Evolutionary conservation across 2,888 invertebrate genomes (phyloP).

Genomic region (Hemithea aestivaria): DNA sequence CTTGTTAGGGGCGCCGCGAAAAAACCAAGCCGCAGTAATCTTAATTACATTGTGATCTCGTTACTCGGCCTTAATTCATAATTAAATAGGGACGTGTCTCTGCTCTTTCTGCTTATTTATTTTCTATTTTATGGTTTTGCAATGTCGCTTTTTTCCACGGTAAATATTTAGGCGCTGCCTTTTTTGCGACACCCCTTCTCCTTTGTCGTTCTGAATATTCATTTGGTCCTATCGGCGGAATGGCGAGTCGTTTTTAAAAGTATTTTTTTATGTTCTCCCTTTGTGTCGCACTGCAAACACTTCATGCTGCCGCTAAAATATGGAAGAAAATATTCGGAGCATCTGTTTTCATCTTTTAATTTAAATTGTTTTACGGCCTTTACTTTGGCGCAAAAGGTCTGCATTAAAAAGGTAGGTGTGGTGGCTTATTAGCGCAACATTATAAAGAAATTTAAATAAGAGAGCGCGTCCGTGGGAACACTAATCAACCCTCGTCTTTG

Average conservation of each 20-base stretch:
- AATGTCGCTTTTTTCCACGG: constrained; percentile 58
- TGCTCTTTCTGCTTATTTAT: constrained; percentile 62
- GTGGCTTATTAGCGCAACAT: constrained; percentile 21
- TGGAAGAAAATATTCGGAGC: constrained; percentile 40
- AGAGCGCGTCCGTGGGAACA: constrained; percentile 49
- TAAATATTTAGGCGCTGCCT: constrained; percentile 56
- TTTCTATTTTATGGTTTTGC: constrained; percentile 70
- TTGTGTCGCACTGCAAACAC: constrained; percentile 45
- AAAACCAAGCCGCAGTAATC: constrained; percentile 73
- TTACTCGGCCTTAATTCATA: constrained; percentile 76
- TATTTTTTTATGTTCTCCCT: constrained; percentile 57
- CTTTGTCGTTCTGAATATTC: constrained; percentile 71
- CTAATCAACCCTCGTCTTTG: constrained; percentile 70
- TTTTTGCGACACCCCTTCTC: constrained; percentile 66
- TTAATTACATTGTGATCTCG: constrained; percentile 78
- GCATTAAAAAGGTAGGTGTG: constrained; percentile 16
- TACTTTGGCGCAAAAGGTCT: constrained; percentile 10
- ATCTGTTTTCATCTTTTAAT: constrained; percentile 37
- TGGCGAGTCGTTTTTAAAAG: constrained; percentile 65
- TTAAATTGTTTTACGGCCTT: constrained; percentile 26
- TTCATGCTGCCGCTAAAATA: constrained; percentile 47
- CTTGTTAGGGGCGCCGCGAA: constrained; percentile 56
- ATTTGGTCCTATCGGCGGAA: constrained; percentile 69
- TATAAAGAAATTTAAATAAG: constrained; percentile 35
- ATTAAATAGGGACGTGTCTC: constrained; percentile 75